Conservation (phyloP, 2,888 invertebrate genomes). For the Callyntrura sp. region DNA sequence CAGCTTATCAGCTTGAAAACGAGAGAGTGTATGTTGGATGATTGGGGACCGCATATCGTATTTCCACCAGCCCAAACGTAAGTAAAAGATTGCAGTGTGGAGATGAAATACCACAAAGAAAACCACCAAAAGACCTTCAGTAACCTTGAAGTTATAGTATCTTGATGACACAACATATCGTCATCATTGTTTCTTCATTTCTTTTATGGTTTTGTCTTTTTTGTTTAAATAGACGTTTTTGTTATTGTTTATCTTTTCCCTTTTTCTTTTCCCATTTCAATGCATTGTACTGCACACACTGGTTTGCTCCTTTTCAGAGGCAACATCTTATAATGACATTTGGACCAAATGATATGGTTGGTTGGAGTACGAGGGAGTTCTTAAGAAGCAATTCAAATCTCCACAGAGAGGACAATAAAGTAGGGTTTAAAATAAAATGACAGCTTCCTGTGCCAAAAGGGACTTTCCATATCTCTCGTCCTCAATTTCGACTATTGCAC, state of each 20-base stretch:
- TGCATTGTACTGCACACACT: background rate
- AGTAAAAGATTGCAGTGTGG: background rate
- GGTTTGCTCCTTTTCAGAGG: background rate
- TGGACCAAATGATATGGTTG: too few relatives aligned
- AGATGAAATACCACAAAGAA: background rate
- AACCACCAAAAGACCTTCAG: background rate
- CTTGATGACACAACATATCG: background rate
- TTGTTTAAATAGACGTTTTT: background rate
- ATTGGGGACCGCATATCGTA: too few relatives aligned
- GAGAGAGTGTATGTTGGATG: too few relatives aligned
- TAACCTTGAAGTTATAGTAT: conserved; percentile 17
- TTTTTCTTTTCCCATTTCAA: background rate
- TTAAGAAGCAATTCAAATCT: conserved; percentile 21
- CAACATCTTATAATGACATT: too few relatives aligned
- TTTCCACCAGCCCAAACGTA: background rate
- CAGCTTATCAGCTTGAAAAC: too few relatives aligned
- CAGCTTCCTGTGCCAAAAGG: background rate
- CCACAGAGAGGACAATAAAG: background rate
- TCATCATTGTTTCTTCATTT: background rate
- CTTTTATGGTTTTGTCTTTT: background rate
- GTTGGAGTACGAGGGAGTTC: background rate
- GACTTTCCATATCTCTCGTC: background rate
- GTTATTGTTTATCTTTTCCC: background rate
- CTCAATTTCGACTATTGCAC: too few relatives aligned
- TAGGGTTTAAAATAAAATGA: conserved; percentile 17